Base-by-base conservation (phyloP, 2,888 invertebrate genomes). In the Sarcophaga caerulescens region DNA sequence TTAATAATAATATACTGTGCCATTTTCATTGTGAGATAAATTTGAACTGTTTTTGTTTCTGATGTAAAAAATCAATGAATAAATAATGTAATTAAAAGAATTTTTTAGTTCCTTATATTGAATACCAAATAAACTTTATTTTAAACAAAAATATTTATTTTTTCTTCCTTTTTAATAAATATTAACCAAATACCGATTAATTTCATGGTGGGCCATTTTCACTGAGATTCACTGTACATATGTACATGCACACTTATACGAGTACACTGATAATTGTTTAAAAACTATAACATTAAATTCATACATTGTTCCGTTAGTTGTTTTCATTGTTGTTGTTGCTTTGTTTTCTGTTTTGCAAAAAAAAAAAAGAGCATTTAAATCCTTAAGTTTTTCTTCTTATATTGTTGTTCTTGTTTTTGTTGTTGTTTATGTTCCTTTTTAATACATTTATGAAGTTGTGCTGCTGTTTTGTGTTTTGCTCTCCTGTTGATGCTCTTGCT, bases 321-420 rank as follows among this genome's bases (percentile, higher is more conserved):
- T 14, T 52, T 52, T 52, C 17, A 52, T 52, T 52, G 17, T 52
- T 52, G 17, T 52, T 52, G 52, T 17, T 52, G 12, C 0, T 14
- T 52, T 14, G 52, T 52, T 17, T 5, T 14, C 10, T 35, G 35
- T 35, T 35, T 0, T 2, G 1, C 35, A 35, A 10, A 35, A 35
- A 47, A 66, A 3, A 47, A 66, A 35, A 44, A 44, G 35, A 66
- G n/a, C 66, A 66, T 35, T 66, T 66, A 45, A 66, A 66, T 66
- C 66, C 66, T 66, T 44, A 66, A 66, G 66, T 66, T 66, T 66
- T 45, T 19, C 44, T 12, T 19, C 44, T 17, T 66, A 14, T 52
- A 12, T 52, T 52, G 12, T 52, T 17, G 12, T 52, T 17, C 2
- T 52, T 14, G 52, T 52, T 52, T 14, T 17, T 52, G 14, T 52